These are phyloP conservation scores for Disparrhopalites patrizii DNA, from an alignment of 2,888 invertebrate species.

Conservation along the genomic window DNA sequence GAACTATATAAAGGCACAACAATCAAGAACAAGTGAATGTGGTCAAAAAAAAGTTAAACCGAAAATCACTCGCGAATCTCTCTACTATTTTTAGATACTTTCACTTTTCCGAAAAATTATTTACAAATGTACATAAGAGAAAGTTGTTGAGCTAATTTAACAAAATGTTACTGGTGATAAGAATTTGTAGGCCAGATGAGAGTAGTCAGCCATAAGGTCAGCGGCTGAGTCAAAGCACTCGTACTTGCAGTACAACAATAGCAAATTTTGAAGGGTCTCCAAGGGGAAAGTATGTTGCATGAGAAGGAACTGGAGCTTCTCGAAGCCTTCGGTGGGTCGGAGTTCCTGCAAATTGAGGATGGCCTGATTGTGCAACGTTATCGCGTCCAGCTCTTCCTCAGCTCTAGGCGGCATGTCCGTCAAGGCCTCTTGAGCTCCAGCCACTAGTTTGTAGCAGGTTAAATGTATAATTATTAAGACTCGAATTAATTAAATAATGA, in stretches of 20 bases:
- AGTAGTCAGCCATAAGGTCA: slow-evolving; percentile 95
- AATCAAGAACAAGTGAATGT: slow-evolving; percentile 18
- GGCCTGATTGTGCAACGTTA: slow-evolving; percentile 95
- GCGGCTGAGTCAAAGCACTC: slow-evolving; percentile 97
- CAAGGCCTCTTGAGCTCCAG: slow-evolving; percentile 79
- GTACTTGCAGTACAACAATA: slow-evolving; percentile 92
- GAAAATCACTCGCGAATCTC: too few relatives aligned
- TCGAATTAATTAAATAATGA: neutral
- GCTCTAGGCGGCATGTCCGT: slow-evolving; percentile 88
- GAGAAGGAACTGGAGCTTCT: slow-evolving; percentile 86
- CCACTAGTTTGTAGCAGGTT: slow-evolving; percentile 62
- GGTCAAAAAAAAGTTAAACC: too few relatives aligned
- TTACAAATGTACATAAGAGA: too few relatives aligned
- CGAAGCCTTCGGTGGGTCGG: slow-evolving; percentile 88
- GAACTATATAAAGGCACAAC: slow-evolving; percentile 58
- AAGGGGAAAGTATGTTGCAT: slow-evolving; percentile 89
- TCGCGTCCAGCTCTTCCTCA: slow-evolving; percentile 95
- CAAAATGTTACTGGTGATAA: slow-evolving; percentile 78
- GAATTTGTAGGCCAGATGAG: slow-evolving; percentile 92
- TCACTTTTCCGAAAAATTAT: too few relatives aligned
- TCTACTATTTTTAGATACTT: too few relatives aligned
- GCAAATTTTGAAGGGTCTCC: slow-evolving; percentile 93
- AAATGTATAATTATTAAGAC: neutral
- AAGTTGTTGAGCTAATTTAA: too few relatives aligned
- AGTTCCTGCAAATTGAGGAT: slow-evolving; percentile 80